Percentiles rank a stretch among this genome's conserved stretches.
Conservation (phyloP, 2,888 invertebrate species). For the Siphlonurus alternatus region DNA sequence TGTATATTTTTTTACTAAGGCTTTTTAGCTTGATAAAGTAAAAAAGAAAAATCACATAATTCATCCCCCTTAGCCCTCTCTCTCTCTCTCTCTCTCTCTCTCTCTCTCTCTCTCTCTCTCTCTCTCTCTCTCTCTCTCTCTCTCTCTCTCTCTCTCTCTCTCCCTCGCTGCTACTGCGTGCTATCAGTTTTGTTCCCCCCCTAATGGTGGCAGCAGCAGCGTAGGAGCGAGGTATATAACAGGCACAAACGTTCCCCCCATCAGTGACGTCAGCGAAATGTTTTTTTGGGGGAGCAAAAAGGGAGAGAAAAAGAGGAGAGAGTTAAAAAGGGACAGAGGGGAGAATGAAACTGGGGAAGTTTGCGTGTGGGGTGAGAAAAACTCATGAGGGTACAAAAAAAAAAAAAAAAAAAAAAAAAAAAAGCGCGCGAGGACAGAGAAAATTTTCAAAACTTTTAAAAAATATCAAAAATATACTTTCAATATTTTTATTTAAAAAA, state of each 20-base stretch:
- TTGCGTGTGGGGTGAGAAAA: not conserved
- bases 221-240: not conserved
- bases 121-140: no score
- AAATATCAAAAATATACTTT: no score
- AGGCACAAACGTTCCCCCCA: not conserved
- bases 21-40: not conserved
- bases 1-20: not conserved
- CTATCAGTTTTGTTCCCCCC: not conserved
- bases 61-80: not conserved
- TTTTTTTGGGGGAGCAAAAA: not conserved
- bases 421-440: not conserved
- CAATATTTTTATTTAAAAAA: no score
- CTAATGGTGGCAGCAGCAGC: slow-evolving; percentile 1
- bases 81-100: no score
- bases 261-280: not conserved
- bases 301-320: not conserved
- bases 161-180: no score
- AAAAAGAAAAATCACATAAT: slow-evolving; percentile 1
- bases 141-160: no score
- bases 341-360: no score
- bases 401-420: no score
- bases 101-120: no score
- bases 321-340: no score
- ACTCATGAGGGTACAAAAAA: no score
- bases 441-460: not conserved